A percentile compares a stretch with the other conserved stretches of the same genome.
Conservation (phyloP, 1,140 invertebrate genomes). For the Achroia grisella region DNA sequence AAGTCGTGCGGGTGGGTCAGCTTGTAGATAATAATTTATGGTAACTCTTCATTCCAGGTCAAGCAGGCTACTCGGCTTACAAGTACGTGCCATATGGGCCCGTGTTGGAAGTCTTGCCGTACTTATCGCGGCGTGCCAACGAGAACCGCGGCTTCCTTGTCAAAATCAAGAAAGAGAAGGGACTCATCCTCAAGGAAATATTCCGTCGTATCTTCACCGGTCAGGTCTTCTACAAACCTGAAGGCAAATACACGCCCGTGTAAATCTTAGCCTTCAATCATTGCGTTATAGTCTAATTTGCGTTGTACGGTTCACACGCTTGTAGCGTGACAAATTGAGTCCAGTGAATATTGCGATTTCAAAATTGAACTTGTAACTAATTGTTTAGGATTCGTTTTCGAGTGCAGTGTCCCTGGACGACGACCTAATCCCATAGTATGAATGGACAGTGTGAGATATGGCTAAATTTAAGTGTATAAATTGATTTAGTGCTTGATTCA, state of each 20-base stretch:
- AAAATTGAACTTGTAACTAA: too few species aligned
- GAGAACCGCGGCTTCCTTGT: slow-evolving; percentile 94
- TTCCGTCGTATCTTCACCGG: slow-evolving; percentile 81
- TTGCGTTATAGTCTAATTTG: slow-evolving; percentile 18
- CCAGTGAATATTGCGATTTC: too few species aligned
- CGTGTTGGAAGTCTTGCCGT: slow-evolving; percentile 97
- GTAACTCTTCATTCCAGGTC: slow-evolving; percentile 87
- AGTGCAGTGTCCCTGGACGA: too few species aligned
- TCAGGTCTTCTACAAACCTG: slow-evolving; percentile 88
- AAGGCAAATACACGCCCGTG: slow-evolving; percentile 89
- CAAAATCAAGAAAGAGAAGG: slow-evolving; percentile 92
- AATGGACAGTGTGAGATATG: too few species aligned
- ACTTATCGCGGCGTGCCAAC: slow-evolving; percentile 94
- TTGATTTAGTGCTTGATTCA: not conserved
- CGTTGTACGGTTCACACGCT: not conserved
- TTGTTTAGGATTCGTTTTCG: too few species aligned
- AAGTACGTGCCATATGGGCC: slow-evolving; percentile 99
- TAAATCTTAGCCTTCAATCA: slow-evolving; percentile 66
- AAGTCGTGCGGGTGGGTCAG: too few species aligned
- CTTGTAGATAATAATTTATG: too few species aligned
- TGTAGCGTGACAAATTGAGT: not conserved
- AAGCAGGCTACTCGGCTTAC: slow-evolving; percentile 98
- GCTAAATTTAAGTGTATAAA: too few species aligned
- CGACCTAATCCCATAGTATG: too few species aligned
- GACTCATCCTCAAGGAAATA: slow-evolving; percentile 84